Base-by-base conservation (phyloP, 2,888 invertebrate genomes). In the Brachypterus glaber region DNA sequence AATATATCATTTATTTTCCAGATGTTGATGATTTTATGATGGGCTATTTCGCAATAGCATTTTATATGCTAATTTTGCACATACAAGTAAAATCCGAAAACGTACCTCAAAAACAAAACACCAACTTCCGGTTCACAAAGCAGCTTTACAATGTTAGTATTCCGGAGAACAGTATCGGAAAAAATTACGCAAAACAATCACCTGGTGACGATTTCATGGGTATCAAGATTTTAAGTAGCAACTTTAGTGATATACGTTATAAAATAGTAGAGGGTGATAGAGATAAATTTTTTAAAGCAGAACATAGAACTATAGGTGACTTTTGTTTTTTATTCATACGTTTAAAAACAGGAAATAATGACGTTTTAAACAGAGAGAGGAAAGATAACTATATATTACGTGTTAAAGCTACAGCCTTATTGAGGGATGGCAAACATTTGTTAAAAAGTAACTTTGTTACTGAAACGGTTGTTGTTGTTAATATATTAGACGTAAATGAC, bases 281-380 rank as follows among this genome's bases (percentile, higher is more conserved):
- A 36, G 87, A 89, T 58, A 84, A 83, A 60, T 83, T 93, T 60
- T 96, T 96, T 69, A 91, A 90, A 63, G 89, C 89, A 5, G 93
- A 95, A 62, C 84, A 88, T 52, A 75, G 82, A 42, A 70, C 79
- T 43, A 83, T 96, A 36, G 96, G 96, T 25, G 92, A 96, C 68
- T 93, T 95, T 70, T 90, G 89, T 63, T 97, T 97, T 67, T 73
- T 96, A 37, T 73, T 84, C 37, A 77, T 97, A 43, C 76, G 95
- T 55, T 92, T 90, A 47, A 78, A 89, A 59, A 87, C 92, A 41
- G 87, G 86, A 29, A 79, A 80, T 59, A 79, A 83, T 46, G 85
- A 88, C 54, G 89, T 92, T 48, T 70, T 97, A 43, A 97, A 97
- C 68, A 77, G 97, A 44, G 97, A 97, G 66, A 78, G 92, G 37